Evolutionary conservation across 2,888 invertebrate genomes (phyloP).

Genomic region (Eristalinus aeneus): DNA sequence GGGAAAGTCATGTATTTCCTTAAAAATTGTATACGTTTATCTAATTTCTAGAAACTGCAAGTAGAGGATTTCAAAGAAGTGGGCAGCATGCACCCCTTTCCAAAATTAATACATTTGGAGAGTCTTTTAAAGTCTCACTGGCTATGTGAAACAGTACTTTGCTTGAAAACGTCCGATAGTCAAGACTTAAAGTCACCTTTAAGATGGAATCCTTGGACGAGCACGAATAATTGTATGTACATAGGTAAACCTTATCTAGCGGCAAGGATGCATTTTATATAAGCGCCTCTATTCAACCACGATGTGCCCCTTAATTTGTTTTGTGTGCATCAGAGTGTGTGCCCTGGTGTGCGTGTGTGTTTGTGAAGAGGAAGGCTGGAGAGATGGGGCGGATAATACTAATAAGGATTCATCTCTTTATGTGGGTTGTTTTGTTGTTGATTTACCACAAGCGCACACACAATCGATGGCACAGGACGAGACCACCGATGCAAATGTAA

Average conservation of each 20-base stretch:
- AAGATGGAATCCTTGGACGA: background rate
- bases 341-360: background rate
- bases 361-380: background rate
- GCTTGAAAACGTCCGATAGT: background rate
- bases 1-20: no score
- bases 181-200: background rate
- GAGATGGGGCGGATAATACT: slow-evolving; percentile 14
- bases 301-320: background rate
- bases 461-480: slow-evolving; percentile 42
- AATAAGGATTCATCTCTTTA: slow-evolving; percentile 49
- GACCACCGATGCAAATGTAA: slow-evolving; percentile 27
- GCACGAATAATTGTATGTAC: background rate
- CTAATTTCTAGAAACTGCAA: no score
- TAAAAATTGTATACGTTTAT: no score
- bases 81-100: no score
- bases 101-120: no score
- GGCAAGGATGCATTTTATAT: background rate
- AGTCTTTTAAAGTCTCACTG: no score
- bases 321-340: background rate
- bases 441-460: slow-evolving; percentile 23
- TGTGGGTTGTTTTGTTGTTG: slow-evolving; percentile 46
- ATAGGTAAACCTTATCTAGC: background rate
- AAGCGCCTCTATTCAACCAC: background rate
- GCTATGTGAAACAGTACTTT: no score
- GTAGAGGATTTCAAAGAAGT: no score